Conservation (phyloP, 35 echinoderm and acorn worm genomes). For the Heliocidaris erythrogramma region DNA sequence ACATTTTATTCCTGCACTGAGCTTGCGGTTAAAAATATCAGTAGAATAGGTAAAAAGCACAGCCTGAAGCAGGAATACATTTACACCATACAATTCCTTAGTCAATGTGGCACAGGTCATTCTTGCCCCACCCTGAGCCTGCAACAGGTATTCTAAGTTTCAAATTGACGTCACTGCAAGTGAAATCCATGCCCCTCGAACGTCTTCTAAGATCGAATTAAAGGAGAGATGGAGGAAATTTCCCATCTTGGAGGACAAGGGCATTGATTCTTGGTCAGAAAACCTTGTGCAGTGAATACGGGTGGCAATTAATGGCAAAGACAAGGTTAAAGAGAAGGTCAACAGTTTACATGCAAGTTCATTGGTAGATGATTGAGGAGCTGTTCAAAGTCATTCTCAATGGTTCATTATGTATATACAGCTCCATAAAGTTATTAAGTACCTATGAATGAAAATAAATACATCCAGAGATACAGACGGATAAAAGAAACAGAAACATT, state of each 20-base stretch:
- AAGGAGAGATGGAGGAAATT: background rate
- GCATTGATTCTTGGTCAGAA: background rate
- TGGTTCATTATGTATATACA: too few species aligned
- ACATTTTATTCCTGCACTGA: too few species aligned
- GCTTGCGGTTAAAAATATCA: too few species aligned
- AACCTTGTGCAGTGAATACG: background rate
- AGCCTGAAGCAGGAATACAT: background rate
- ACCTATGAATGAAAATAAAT: too few species aligned
- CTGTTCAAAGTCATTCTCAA: too few species aligned
- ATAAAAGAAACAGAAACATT: too few species aligned
- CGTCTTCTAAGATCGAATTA: background rate
- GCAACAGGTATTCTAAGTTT: conserved; percentile 19
- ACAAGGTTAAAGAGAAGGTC: too few species aligned
- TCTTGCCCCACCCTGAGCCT: background rate
- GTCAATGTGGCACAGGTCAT: background rate
- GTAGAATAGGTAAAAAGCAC: background rate
- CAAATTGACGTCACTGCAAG: conserved; percentile 27
- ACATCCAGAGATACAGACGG: too few species aligned
- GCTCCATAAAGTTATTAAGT: too few species aligned
- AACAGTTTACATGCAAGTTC: too few species aligned
- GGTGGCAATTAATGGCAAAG: too few species aligned
- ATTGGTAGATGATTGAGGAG: too few species aligned
- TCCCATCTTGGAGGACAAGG: background rate
- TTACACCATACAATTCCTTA: background rate
- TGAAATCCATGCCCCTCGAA: background rate